Evolutionary conservation across 2,888 invertebrate species (phyloP), one percentile per base, ranked within the genome.

Genomic region (Thereva nobilitata): DNA sequence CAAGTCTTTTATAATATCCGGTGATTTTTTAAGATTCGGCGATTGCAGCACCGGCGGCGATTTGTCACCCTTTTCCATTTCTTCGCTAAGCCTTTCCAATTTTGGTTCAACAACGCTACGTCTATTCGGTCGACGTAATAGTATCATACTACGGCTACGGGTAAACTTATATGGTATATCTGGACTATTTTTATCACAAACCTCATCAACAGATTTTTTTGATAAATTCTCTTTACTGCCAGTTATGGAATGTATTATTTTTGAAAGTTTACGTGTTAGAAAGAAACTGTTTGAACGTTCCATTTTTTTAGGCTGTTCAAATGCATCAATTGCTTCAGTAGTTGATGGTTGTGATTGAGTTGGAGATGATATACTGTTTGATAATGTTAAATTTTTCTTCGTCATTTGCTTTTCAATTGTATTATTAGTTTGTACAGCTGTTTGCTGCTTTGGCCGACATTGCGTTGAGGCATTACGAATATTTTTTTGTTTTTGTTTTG

Each of bases 211-310:
- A 63, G 45, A 7, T 34, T 68, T 6, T 68, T 34, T 73, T 23
- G 73, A 68, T 45, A 81, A 69, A 67, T 78, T 80, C 68, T 81
- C 81, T 69, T 79, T 79, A 72, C 81, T 81, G 65, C 79, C 77
- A 1, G 79, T 79, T 8, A 81, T 71, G 6, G 78, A 77, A 37
- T 77, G 79, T 34, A 80, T 74, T 1, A 81, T 70, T 57, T 79
- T 77, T 0, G 79, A 76, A 12, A 81, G 68, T 69, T 76, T 79
- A 9, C 78, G 76, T 2, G 77, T 77, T n/a, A 80, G 61, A 12
- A 77, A 77, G 66, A 81, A 79, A 71, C 81, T 81, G 50, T 78
- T 78, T 9, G 80, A 77, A 3, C 80, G 75, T 72, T 80, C 80
- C 67, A 81, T 76, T 71, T 79, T 80, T 23, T 70, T 61, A 3